Conservation (phyloP, 2,888 invertebrate genomes). For the Melipona bicolor region DNA sequence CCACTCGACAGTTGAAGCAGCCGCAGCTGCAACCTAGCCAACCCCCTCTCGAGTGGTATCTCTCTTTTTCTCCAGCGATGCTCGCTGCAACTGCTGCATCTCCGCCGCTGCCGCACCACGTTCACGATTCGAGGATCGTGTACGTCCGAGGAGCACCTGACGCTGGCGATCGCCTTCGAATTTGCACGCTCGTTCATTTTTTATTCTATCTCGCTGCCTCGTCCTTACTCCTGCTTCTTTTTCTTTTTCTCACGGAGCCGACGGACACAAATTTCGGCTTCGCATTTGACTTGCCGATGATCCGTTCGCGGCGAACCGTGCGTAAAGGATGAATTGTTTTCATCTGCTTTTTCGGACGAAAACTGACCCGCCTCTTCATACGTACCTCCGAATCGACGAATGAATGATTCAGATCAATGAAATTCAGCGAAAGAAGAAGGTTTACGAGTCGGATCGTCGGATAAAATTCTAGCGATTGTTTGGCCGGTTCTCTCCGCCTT, state of each 20-base stretch:
- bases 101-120: constrained; percentile 8
- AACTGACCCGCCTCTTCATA: no score
- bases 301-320: no score
- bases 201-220: constrained; percentile 26
- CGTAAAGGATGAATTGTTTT: not conserved
- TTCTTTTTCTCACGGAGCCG: not conserved
- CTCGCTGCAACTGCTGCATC: constrained; percentile 43
- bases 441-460: not conserved
- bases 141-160: constrained; percentile 56
- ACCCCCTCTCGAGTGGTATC: constrained; percentile 2
- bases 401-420: not conserved
- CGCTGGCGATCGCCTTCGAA: constrained; percentile 62
- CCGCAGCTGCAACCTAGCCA: constrained; percentile 62
- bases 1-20: constrained; percentile 64
- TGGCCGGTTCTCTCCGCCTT: no score
- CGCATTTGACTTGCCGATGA: no score
- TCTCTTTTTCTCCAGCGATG: constrained; percentile 36
- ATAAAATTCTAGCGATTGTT: constrained; percentile 8
- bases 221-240: constrained; percentile 19
- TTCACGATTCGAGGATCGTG: constrained; percentile 51
- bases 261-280: no score
- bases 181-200: constrained; percentile 56
- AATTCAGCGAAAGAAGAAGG: no score
- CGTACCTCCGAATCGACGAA: no score
- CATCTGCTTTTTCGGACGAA: not conserved